phyloP scores from a whole-genome alignment of 2,888 invertebrate species.

The Sphecodes monilicornis region DNA sequence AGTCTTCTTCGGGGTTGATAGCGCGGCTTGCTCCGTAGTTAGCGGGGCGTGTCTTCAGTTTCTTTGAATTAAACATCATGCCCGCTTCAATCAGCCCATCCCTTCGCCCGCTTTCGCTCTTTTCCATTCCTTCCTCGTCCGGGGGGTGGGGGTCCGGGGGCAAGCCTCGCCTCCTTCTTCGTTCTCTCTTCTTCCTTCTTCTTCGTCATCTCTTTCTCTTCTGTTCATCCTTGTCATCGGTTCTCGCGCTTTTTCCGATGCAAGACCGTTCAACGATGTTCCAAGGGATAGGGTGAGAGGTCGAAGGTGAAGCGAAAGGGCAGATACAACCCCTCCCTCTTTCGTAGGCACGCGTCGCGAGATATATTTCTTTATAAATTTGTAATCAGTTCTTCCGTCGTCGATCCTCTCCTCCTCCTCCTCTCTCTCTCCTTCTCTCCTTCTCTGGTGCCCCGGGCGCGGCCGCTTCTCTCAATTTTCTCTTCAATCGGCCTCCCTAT shows the following conservation, averaged over 20 bases:
- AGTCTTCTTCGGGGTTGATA: slow-evolving; percentile 65
- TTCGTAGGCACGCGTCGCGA: slow-evolving; percentile 56
- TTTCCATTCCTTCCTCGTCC: slow-evolving; percentile 52
- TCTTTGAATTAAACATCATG: slow-evolving; percentile 82
- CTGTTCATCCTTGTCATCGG: background rate
- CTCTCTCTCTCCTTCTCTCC: background rate
- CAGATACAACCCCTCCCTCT: slow-evolving; percentile 29
- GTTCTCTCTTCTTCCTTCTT: slow-evolving; percentile 11
- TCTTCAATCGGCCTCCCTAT: slow-evolving; percentile 20
- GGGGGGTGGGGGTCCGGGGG: slow-evolving; percentile 36
- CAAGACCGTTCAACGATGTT: slow-evolving; percentile 34
- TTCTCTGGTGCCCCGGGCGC: background rate
- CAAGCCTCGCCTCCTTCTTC: slow-evolving; percentile 46
- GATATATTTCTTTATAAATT: slow-evolving; percentile 78
- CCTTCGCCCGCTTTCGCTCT: slow-evolving; percentile 52
- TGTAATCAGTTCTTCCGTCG: slow-evolving; percentile 72
- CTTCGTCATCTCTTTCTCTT: background rate
- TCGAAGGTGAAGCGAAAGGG: slow-evolving; percentile 68
- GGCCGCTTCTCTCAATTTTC: slow-evolving; percentile 19
- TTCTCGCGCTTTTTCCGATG: slow-evolving; percentile 27
- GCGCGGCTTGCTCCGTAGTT: slow-evolving; percentile 73
- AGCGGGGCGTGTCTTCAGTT: slow-evolving; percentile 79
- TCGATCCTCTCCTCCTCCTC: slow-evolving; percentile 23
- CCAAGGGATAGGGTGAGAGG: slow-evolving; percentile 56
- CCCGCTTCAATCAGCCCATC: slow-evolving; percentile 78